Evolutionary conservation across 2,888 invertebrate species (phyloP).

Genomic region (Lasius platythorax): DNA sequence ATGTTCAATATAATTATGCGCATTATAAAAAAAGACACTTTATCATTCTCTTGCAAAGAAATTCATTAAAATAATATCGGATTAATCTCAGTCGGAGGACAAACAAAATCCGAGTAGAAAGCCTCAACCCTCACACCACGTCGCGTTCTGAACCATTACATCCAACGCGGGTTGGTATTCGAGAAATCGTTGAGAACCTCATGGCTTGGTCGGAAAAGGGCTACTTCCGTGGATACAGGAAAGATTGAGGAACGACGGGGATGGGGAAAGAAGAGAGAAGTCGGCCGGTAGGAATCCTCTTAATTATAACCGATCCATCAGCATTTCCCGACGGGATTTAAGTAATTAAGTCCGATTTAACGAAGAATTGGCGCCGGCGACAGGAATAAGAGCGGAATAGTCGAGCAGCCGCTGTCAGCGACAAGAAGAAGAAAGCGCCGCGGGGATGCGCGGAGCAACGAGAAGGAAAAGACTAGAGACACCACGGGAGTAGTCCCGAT

Average conservation of each 20-base stretch:
- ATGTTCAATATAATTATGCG: constrained; percentile 20
- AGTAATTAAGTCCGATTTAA: constrained; percentile 82
- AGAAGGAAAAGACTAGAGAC: constrained; percentile 56
- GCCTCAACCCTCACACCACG: not conserved
- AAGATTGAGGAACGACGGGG: constrained; percentile 53
- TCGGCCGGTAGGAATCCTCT: constrained; percentile 76
- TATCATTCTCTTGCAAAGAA: constrained; percentile 26
- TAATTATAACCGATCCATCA: constrained; percentile 81
- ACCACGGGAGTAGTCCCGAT: constrained; percentile 71
- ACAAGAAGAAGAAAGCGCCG: constrained; percentile 46
- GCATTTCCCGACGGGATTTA: constrained; percentile 79
- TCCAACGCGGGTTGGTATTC: constrained; percentile 51
- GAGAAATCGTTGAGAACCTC: constrained; percentile 52
- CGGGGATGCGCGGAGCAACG: constrained; percentile 44
- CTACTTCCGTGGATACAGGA: constrained; percentile 53
- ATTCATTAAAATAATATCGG: constrained; percentile 42
- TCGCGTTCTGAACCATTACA: constrained; percentile 35
- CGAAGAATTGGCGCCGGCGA: constrained; percentile 78
- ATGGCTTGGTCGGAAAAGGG: constrained; percentile 64
- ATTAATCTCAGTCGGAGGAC: constrained; percentile 44
- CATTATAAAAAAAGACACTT: constrained; percentile 17
- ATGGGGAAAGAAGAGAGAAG: constrained; percentile 44
- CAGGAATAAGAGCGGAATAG: constrained; percentile 73
- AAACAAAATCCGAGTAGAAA: constrained; percentile 42
- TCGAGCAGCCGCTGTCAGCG: constrained; percentile 71